phyloP scores from a whole-genome alignment of 2,888 invertebrate genomes.

The Zaprionus lineosus region DNA sequence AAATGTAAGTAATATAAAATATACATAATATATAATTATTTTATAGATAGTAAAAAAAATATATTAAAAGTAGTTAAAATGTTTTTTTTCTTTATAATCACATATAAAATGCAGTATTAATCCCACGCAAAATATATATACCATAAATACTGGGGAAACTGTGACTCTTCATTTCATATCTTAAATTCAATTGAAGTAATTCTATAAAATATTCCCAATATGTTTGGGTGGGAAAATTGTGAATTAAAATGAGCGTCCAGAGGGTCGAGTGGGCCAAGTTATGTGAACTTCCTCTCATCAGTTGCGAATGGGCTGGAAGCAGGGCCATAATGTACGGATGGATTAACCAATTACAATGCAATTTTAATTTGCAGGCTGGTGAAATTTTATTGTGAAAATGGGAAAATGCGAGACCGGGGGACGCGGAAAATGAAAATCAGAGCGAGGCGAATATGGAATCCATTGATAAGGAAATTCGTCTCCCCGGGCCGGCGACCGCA shows the following conservation, averaged over 20 bases:
- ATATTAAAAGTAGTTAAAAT: not conserved
- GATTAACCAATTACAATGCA: slow-evolving; percentile 82
- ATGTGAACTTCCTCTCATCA: slow-evolving; percentile 47
- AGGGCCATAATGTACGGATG: slow-evolving; percentile 77
- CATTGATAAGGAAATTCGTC: slow-evolving; percentile 79
- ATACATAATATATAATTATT: no score
- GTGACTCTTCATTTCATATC: no score
- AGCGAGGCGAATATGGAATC: slow-evolving; percentile 68
- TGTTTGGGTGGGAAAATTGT: not conserved
- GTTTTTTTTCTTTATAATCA: not conserved
- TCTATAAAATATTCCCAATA: not conserved
- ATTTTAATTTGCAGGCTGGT: slow-evolving; percentile 81
- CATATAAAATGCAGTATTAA: no score
- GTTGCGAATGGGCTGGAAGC: slow-evolving; percentile 40
- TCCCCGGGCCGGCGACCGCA: slow-evolving; percentile 30
- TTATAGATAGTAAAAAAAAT: no score
- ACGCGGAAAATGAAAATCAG: slow-evolving; percentile 70
- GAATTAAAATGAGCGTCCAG: slow-evolving; percentile 14
- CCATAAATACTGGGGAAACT: no score
- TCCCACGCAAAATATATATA: no score
- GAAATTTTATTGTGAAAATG: slow-evolving; percentile 82
- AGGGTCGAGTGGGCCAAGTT: slow-evolving; percentile 18
- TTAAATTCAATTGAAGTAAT: not conserved
- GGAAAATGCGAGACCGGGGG: slow-evolving; percentile 50
- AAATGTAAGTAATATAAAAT: not conserved